Conservation (phyloP, 2,797 vertebrate genomes). For the Falco concolor region DNA sequence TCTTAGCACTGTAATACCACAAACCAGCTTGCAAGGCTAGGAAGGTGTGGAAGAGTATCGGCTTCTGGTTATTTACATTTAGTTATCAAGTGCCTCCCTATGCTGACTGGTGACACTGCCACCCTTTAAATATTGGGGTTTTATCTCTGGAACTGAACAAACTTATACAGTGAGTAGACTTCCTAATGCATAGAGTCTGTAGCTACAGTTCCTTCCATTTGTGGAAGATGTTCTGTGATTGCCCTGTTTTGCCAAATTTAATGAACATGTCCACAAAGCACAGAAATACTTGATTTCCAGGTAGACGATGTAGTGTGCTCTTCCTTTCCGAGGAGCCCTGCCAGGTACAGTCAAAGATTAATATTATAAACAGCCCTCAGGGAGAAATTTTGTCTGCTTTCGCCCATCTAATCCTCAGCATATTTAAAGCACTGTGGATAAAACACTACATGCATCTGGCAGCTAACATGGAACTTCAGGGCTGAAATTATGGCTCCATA, state of each 20-base stretch:
- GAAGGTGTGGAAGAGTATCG: background rate
- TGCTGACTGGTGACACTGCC: background rate
- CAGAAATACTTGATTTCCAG: background rate
- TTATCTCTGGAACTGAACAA: background rate
- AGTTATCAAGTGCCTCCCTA: background rate
- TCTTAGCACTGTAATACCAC: background rate
- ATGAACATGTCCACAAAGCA: background rate
- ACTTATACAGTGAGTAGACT: rapidly evolving
- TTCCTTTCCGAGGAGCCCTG: background rate
- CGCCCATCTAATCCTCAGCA: background rate
- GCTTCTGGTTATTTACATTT: background rate
- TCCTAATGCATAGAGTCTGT: background rate
- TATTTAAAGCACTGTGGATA: background rate
- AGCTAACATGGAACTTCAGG: background rate
- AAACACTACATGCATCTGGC: background rate
- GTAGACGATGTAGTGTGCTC: background rate
- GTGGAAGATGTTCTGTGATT: background rate
- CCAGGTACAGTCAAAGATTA: background rate
- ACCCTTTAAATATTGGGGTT: background rate
- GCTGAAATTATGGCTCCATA: background rate
- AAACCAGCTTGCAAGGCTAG: background rate
- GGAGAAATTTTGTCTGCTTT: background rate
- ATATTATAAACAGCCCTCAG: background rate
- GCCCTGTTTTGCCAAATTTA: background rate
- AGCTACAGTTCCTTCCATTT: background rate